These are phyloP conservation scores for Periparus ater DNA, from an alignment of 2,797 vertebrate species.

Conservation along the genomic window DNA sequence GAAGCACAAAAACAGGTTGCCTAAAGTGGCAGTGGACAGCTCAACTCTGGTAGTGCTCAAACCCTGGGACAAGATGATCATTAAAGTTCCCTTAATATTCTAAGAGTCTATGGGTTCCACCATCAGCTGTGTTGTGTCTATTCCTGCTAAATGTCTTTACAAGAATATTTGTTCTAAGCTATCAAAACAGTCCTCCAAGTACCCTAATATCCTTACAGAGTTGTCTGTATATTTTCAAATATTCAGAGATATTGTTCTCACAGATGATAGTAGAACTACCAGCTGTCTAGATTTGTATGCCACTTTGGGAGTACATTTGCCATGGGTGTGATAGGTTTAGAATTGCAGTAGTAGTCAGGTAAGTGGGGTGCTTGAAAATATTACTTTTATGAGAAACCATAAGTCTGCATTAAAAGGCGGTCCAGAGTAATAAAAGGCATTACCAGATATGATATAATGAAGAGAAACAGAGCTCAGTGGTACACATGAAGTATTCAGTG, in stretches of 20 bases:
- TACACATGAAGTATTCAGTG: not conserved
- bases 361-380: not conserved
- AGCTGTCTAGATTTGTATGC: not conserved
- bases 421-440: not conserved
- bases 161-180: not conserved
- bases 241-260: not conserved
- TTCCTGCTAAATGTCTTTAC: not conserved
- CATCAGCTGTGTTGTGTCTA: accelerated
- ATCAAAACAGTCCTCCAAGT: not conserved
- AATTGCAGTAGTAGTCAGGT: not conserved
- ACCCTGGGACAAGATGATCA: not conserved
- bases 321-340: not conserved
- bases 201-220: not conserved
- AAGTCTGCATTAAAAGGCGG: not conserved
- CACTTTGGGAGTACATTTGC: not conserved
- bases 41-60: not conserved
- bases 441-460: not conserved
- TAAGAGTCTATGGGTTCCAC: not conserved
- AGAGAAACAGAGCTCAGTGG: not conserved
- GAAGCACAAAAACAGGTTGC: not conserved
- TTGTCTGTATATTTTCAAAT: not conserved
- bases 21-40: not conserved
- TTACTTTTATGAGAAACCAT: not conserved
- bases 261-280: not conserved
- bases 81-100: not conserved